These are phyloP conservation scores for Yponomeuta sedellus DNA, from an alignment of 2,888 invertebrate species.

Conservation along the genomic window DNA sequence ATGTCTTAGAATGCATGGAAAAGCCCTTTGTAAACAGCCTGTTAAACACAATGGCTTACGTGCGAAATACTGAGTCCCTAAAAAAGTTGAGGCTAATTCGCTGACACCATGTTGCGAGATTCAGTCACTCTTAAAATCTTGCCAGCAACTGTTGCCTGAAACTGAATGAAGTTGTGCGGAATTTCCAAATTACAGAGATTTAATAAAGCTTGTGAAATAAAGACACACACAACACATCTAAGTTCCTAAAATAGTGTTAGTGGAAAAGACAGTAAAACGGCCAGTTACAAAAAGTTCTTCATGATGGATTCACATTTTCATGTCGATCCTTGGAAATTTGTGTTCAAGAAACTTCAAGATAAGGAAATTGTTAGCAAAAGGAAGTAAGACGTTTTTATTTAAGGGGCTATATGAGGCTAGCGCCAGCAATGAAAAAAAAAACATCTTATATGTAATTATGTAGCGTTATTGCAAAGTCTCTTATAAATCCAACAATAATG, in stretches of 20 bases:
- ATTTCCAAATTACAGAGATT: background rate
- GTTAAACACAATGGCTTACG: background rate
- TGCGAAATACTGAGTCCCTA: background rate
- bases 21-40: background rate
- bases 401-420: too few species aligned
- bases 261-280: background rate
- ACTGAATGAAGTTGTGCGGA: conserved; percentile 1
- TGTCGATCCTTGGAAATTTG: conserved; percentile 59
- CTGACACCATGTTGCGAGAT: background rate
- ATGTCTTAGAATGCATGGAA: background rate
- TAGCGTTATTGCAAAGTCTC: too few species aligned
- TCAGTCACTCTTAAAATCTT: background rate
- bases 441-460: too few species aligned
- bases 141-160: conserved; percentile 3
- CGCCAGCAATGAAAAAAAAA: background rate
- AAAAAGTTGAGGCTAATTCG: conserved; percentile 6
- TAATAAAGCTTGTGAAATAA: background rate
- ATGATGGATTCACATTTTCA: conserved; percentile 23
- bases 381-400: conserved; percentile 43
- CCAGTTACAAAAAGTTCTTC: background rate
- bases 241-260: background rate
- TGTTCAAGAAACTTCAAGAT: conserved; percentile 55
- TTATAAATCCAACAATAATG: too few species aligned
- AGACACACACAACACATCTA: background rate
- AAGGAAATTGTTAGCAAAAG: conserved; percentile 52